A percentile compares a stretch with the other conserved stretches of the same genome.
Conservation (phyloP, 2,888 invertebrate species). For the Selenia dentaria region DNA sequence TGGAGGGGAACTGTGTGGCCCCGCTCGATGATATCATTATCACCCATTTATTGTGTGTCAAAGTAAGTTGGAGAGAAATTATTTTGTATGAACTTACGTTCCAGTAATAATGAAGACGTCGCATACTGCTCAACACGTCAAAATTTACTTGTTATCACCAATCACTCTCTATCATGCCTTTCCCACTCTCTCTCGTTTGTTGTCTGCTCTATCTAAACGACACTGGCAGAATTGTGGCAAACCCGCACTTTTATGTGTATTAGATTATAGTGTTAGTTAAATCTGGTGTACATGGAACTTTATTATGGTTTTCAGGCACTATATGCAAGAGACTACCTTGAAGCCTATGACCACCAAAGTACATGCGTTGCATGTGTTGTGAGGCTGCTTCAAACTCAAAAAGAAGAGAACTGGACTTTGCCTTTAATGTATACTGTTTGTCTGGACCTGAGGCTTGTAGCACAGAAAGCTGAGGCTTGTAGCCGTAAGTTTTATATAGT, state of each 20-base stretch:
- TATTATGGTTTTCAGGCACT: constrained; percentile 78
- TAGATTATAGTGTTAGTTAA: no score
- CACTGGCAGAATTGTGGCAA: no score
- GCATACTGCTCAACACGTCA: no score
- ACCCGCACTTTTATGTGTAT: no score
- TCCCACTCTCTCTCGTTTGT: no score
- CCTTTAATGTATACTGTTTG: constrained; percentile 96
- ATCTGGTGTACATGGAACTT: no score
- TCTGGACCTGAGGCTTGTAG: constrained; percentile 94
- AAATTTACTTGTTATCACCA: no score
- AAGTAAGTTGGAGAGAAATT: constrained; percentile 75
- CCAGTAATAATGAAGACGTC: no score
- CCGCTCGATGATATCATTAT: constrained; percentile 91
- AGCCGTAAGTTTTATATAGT: constrained; percentile 62
- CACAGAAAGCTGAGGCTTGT: constrained; percentile 89
- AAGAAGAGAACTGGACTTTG: constrained; percentile 99
- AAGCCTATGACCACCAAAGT: constrained; percentile 92
- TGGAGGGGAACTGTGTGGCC: constrained; percentile 88
- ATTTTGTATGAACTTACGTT: no score
- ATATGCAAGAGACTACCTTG: constrained; percentile 77
- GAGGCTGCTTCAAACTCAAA: constrained; percentile 93
- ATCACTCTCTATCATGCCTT: no score
- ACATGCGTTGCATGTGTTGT: constrained; percentile 91
- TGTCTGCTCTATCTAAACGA: no score
- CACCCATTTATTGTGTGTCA: constrained; percentile 89